Conservation (phyloP, 2,888 invertebrate genomes). For the Caenorhabditis sp. region DNA sequence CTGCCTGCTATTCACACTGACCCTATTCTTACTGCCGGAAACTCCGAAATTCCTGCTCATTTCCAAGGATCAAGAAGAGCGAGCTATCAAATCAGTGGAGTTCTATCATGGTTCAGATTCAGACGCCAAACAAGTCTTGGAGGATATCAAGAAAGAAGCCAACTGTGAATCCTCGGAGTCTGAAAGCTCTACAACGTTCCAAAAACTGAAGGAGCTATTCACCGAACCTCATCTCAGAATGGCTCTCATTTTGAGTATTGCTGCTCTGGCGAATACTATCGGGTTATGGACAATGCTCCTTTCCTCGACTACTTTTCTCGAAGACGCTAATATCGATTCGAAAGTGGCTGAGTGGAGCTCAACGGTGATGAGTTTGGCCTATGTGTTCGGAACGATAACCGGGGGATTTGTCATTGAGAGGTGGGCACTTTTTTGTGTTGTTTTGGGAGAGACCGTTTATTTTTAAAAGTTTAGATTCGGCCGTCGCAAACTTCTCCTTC, state of each 20-base stretch:
- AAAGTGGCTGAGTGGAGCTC: constrained; percentile 74
- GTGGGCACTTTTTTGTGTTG: too few species aligned
- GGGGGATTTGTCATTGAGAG: constrained; percentile 75
- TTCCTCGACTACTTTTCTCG: constrained; percentile 75
- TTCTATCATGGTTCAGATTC: constrained; percentile 74
- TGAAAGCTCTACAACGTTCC: constrained; percentile 38
- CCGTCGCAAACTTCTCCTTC: constrained; percentile 71
- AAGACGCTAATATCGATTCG: constrained; percentile 61
- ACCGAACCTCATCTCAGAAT: constrained; percentile 72
- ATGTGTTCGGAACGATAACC: constrained; percentile 72
- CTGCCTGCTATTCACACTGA: constrained; percentile 66
- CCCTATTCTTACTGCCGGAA: constrained; percentile 75
- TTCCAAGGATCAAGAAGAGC: constrained; percentile 53
- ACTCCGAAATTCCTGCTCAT: constrained; percentile 77
- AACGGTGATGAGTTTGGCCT: constrained; percentile 75
- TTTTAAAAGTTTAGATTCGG: constrained; percentile 62
- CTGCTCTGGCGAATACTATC: constrained; percentile 72
- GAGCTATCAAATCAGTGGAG: constrained; percentile 67
- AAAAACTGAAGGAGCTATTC: constrained; percentile 66
- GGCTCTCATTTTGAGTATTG: constrained; percentile 60
- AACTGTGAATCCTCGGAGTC: constrained; percentile 62
- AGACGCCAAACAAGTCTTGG: constrained; percentile 68
- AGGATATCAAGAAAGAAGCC: constrained; percentile 72
- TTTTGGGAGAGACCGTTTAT: too few species aligned
- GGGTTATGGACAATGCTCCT: constrained; percentile 76